Evolutionary conservation across 2,888 invertebrate genomes (phyloP).

Genomic region (Parnassius smintheus): DNA sequence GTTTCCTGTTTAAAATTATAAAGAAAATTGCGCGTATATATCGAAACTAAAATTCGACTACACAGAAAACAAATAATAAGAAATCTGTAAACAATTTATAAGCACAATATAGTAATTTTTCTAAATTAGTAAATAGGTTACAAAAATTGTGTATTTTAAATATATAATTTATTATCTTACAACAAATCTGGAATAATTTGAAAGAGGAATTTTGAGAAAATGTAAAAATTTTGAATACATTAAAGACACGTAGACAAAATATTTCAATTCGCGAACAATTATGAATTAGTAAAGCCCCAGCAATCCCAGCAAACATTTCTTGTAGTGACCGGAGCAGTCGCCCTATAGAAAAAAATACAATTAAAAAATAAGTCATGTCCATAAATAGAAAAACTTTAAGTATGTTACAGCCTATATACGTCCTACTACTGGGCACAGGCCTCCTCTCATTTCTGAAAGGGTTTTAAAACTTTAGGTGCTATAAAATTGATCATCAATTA

Average conservation of each 20-base stretch:
- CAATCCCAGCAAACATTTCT: slow-evolving; percentile 89
- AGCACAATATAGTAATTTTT: too few species aligned
- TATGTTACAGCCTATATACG: too few species aligned
- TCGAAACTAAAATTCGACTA: too few species aligned
- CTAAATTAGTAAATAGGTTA: not conserved
- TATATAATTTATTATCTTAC: not conserved
- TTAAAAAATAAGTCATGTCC: not conserved
- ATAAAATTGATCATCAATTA: too few species aligned
- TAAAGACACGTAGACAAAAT: slow-evolving; percentile 1
- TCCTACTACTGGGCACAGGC: too few species aligned
- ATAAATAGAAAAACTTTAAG: too few species aligned
- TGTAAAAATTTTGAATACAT: not conserved
- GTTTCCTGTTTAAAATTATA: too few species aligned
- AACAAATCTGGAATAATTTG: not conserved
- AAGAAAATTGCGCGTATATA: too few species aligned
- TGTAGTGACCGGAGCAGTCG: slow-evolving; percentile 93
- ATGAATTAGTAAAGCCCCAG: slow-evolving; percentile 75
- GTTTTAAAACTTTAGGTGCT: too few species aligned
- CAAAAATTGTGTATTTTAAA: not conserved
- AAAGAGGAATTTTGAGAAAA: not conserved
- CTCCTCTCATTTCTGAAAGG: too few species aligned
- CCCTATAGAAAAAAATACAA: slow-evolving; percentile 78
- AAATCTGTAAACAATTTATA: too few species aligned
- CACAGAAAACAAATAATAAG: too few species aligned
- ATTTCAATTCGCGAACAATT: not conserved